Evolutionary conservation across 92 coral and sea anemone species (phyloP).

Genomic region (Metridium senile): DNA sequence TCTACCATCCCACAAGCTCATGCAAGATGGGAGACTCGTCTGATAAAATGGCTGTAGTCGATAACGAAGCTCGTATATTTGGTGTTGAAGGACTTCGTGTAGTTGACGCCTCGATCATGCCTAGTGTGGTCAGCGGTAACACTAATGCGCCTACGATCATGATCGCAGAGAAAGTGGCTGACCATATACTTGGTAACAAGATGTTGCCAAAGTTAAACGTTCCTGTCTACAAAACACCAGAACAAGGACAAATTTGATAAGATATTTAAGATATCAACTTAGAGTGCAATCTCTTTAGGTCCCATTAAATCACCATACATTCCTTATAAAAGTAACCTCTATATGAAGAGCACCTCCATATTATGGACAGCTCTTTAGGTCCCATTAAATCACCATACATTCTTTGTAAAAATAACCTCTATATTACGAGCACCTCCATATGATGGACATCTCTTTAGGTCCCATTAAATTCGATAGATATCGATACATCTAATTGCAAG

Average conservation of each 20-base stretch:
- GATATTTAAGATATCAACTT: neutral
- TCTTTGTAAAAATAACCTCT: too few species aligned
- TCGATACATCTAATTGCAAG: too few species aligned
- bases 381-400: too few species aligned
- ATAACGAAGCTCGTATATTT: conserved; percentile 63
- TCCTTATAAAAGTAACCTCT: too few species aligned
- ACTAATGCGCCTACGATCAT: conserved; percentile 90
- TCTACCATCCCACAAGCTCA: conserved; percentile 85
- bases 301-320: too few species aligned
- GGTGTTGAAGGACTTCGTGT: conserved; percentile 75
- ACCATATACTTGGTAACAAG: conserved; percentile 70
- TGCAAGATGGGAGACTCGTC: conserved; percentile 83
- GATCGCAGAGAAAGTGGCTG: conserved; percentile 92
- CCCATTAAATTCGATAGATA: too few species aligned
- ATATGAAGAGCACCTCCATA: too few species aligned
- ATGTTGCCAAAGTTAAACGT: conserved; percentile 64
- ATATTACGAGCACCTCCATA: too few species aligned
- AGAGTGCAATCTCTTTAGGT: too few species aligned
- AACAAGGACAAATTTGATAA: too few species aligned
- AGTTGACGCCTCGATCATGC: conserved; percentile 89
- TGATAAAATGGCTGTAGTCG: conserved; percentile 89
- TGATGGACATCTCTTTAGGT: too few species aligned
- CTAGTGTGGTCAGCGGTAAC: conserved; percentile 86
- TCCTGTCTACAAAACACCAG: conserved; percentile 73
- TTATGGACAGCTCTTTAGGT: too few species aligned